Percentiles rank a stretch among this genome's conserved stretches.
Conservation (phyloP, 2,797 vertebrate species). For the Onychomys torridus region DNA sequence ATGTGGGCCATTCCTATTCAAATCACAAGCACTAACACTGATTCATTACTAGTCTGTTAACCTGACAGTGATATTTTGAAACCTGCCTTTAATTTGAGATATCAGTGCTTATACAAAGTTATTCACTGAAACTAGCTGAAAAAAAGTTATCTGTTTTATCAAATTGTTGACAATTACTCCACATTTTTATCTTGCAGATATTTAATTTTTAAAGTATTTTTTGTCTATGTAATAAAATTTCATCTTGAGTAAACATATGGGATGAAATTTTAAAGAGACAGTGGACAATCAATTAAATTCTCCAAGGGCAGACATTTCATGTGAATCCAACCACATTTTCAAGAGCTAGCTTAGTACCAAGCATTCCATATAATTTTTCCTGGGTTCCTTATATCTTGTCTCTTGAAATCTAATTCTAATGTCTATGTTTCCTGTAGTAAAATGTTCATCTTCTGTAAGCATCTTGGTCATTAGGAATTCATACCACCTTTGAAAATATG, state of each 20-base stretch:
- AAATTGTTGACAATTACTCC: background rate
- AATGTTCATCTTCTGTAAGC: background rate
- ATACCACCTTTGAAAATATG: conserved; percentile 10
- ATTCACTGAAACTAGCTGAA: background rate
- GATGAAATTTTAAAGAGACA: conserved; percentile 20
- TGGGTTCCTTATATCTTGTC: background rate
- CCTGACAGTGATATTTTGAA: background rate
- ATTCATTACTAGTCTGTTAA: background rate
- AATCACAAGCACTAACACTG: background rate
- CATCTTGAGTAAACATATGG: background rate
- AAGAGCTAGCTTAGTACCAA: background rate
- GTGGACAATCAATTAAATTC: background rate
- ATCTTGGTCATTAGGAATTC: background rate
- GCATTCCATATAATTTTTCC: background rate
- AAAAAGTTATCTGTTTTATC: background rate
- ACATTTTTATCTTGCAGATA: conserved; percentile 1
- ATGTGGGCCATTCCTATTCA: background rate
- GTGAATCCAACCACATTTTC: background rate
- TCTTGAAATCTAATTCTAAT: background rate
- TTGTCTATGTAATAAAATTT: background rate
- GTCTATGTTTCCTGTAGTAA: background rate
- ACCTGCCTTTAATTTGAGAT: conserved; percentile 17
- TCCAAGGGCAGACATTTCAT: conserved; percentile 11
- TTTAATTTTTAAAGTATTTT: background rate
- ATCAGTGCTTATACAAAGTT: conserved; percentile 6